Conservation (phyloP, 1,140 invertebrate genomes). For the Marisa cornuarietis region DNA sequence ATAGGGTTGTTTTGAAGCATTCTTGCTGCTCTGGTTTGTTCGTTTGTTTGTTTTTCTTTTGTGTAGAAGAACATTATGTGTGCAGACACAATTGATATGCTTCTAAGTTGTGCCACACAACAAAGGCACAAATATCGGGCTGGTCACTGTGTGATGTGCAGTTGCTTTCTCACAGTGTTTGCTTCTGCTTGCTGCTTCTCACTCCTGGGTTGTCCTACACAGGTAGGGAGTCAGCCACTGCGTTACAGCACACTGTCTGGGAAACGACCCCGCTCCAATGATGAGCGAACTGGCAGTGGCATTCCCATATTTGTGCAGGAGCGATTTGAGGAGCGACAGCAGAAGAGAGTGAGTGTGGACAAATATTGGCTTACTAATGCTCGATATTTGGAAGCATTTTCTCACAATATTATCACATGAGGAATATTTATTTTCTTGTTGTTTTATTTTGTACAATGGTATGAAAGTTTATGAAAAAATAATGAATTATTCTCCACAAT, state of each 20-base stretch:
- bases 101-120: not conserved
- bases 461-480: too few relatives aligned
- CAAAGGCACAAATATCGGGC: too few relatives aligned
- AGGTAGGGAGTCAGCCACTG: conserved; percentile 27
- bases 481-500: too few relatives aligned
- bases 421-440: too few relatives aligned
- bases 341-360: conserved; percentile 42
- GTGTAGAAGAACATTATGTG: too few relatives aligned
- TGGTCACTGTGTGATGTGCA: not conserved
- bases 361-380: not conserved
- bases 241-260: conserved; percentile 38
- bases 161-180: not conserved
- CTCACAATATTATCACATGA: not conserved
- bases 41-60: too few relatives aligned
- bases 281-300: conserved; percentile 45
- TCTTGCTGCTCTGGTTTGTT: too few relatives aligned
- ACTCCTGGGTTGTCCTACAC: not conserved
- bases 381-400: not conserved
- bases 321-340: conserved; percentile 42
- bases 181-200: not conserved
- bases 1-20: too few relatives aligned
- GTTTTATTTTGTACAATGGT: too few relatives aligned
- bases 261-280: conserved; percentile 50
- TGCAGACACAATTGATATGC: not conserved
- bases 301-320: conserved; percentile 47